phyloP scores from a whole-genome alignment of 1,140 invertebrate species.

The Medauroidea extradentata region DNA sequence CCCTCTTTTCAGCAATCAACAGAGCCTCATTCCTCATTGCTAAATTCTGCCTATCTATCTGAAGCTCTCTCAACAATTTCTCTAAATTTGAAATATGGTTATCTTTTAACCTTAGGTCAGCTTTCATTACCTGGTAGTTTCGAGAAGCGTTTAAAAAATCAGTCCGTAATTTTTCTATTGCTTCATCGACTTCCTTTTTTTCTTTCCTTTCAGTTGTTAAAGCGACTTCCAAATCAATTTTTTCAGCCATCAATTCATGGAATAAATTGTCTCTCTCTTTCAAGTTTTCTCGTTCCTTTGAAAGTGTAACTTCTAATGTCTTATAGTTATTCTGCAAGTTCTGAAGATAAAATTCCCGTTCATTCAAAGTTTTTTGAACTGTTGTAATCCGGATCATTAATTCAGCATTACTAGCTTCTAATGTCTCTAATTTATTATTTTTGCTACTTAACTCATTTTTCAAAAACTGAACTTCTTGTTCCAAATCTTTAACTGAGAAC shows the following conservation, averaged over 20 bases:
- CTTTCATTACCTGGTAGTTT: conserved; percentile 45
- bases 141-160: conserved; percentile 44
- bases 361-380: conserved; percentile 39
- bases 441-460: conserved; percentile 38
- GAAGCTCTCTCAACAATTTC: conserved; percentile 21
- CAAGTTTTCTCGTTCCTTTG: conserved; percentile 33
- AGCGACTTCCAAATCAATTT: conserved; percentile 34
- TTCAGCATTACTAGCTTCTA: conserved; percentile 43
- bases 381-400: conserved; percentile 39
- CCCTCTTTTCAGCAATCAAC: neutral
- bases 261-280: conserved; percentile 36
- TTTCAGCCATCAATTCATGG: conserved; percentile 41
- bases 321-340: conserved; percentile 36
- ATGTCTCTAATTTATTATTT: conserved; percentile 31
- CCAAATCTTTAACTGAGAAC: conserved; percentile 36
- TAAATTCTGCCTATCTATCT: neutral
- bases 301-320: conserved; percentile 38
- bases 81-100: conserved; percentile 23
- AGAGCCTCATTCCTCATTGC: neutral
- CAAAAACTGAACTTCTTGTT: conserved; percentile 38
- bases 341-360: conserved; percentile 42
- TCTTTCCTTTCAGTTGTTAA: conserved; percentile 42
- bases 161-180: conserved; percentile 37
- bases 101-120: conserved; percentile 37
- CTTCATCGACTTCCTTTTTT: conserved; percentile 42